Evolutionary conservation across 2,113 vertebrate species (phyloP).

Genomic region (Donacobius atricapilla): DNA sequence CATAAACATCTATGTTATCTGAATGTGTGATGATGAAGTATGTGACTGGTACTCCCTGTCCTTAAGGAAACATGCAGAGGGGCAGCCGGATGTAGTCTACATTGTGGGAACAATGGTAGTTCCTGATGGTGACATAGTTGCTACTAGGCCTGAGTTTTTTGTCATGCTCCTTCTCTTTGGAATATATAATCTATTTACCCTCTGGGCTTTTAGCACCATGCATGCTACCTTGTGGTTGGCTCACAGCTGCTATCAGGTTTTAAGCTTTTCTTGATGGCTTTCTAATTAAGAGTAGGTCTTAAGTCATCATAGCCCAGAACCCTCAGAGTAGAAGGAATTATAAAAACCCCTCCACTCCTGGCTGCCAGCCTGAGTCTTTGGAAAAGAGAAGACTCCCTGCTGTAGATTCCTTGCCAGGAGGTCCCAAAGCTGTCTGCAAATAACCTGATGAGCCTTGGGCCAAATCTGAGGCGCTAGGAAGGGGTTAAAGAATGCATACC

Average conservation of each 20-base stretch:
- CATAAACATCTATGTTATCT: neutral
- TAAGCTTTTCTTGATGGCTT: neutral
- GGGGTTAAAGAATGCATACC: neutral
- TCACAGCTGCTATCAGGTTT: neutral
- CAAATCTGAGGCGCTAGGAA: neutral
- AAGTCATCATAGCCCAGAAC: neutral
- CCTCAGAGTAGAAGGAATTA: neutral
- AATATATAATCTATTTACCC: neutral
- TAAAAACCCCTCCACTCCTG: neutral
- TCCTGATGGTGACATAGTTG: neutral
- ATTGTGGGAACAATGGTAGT: neutral
- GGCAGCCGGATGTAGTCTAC: neutral
- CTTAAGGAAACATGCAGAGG: neutral
- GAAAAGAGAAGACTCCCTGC: neutral
- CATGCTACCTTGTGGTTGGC: neutral
- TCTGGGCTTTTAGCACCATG: neutral
- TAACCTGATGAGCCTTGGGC: neutral
- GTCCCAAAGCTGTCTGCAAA: neutral
- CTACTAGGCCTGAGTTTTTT: neutral
- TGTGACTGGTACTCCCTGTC: neutral
- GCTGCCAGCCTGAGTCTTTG: neutral
- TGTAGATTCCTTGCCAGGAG: neutral
- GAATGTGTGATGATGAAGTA: neutral
- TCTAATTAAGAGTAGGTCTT: slow-evolving; percentile 27
- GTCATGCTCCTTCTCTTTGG: neutral